A percentile compares a stretch with the other conserved stretches of the same genome.
These are phyloP conservation scores for Pseudolycoriella hygida DNA, from an alignment of 2,888 invertebrate species.

Conservation along the genomic window DNA sequence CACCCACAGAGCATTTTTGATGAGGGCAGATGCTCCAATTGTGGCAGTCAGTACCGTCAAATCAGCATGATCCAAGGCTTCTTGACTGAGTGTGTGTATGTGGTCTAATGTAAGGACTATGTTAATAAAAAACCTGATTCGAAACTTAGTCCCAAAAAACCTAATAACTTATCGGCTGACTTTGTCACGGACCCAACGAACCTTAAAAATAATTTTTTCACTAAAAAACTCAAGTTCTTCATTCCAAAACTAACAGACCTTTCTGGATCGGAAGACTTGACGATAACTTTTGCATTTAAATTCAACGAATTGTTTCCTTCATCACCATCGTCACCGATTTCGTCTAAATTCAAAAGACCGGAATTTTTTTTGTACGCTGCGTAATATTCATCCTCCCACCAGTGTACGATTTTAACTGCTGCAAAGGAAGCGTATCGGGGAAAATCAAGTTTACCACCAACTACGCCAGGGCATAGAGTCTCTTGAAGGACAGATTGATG, in stretches of 20 bases:
- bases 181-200: slow-evolving; percentile 51
- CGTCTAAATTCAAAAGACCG: slow-evolving; percentile 31
- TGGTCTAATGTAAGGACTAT: slow-evolving; percentile 37
- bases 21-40: slow-evolving; percentile 58
- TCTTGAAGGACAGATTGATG: slow-evolving; percentile 62
- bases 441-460: slow-evolving; percentile 65
- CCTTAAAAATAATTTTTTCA: slow-evolving; percentile 38
- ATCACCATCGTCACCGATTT: slow-evolving; percentile 23
- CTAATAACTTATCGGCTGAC: slow-evolving; percentile 51
- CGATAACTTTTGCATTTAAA: slow-evolving; percentile 30
- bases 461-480: slow-evolving; percentile 58
- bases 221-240: too few species aligned
- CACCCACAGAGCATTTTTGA: slow-evolving; percentile 62
- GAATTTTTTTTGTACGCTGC: slow-evolving; percentile 55
- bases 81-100: slow-evolving; percentile 60
- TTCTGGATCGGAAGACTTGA: slow-evolving; percentile 58
- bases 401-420: slow-evolving; percentile 63
- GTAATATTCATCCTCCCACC: slow-evolving; percentile 71
- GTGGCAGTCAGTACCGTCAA: slow-evolving; percentile 63
- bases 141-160: slow-evolving; percentile 23
- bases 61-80: slow-evolving; percentile 71
- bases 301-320: slow-evolving; percentile 24
- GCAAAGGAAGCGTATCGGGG: slow-evolving; percentile 72
- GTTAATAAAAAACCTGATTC: neutral
- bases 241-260: slow-evolving; percentile 49